Base-by-base conservation (phyloP, 1,140 invertebrate species). In the Rhopalosiphum maidis region DNA sequence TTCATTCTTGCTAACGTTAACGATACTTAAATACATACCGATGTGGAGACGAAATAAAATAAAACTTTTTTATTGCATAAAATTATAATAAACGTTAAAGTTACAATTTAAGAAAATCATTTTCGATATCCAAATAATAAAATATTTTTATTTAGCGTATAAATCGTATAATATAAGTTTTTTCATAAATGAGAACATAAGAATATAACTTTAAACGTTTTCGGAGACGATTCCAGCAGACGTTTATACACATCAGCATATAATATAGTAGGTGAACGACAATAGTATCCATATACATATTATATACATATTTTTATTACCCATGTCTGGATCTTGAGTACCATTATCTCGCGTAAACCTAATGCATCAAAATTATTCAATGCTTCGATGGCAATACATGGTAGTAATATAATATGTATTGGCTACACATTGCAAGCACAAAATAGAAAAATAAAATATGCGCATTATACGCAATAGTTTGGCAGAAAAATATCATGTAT, bases 71-170 rank as follows among this genome's bases (percentile, higher is more conserved):
- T 15, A 9, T 46, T 48, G 48, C n/a, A 89, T 89, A 89, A 89
- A 89, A 54, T 51, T 54, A 89, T 89, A 89, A 54, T 54, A 89
- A 54, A 89, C 15, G 48, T 54, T 68, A 37, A 23, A 43, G 35
- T 90, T 55, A 43, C 55, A 60, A 90, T 90, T 90, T 90, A 90
- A 43, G 88, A 60, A 90, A 90, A 43, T 7, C 54, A 54, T 90
- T 90, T 2, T 89, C 48, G 11, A 60, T 60, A 30, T 60, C 51
- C 9, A 60, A n/a, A 90, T 60, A 41, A 90, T 60, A 60, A 60
- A 41, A 90, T 55, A 37, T 87, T 48, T 18, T 48, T 25, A 11
- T 37, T 9, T 21, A n/a, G 35, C 2, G 3, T 23, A 43, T 41
- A 41, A 41, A 41, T 41, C 41, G 41, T 46, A 46, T 46, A 77